A percentile compares a stretch with the other conserved stretches of the same genome.
Evolutionary conservation across 2,113 vertebrate species (phyloP).

Genomic region (Naja naja): DNA sequence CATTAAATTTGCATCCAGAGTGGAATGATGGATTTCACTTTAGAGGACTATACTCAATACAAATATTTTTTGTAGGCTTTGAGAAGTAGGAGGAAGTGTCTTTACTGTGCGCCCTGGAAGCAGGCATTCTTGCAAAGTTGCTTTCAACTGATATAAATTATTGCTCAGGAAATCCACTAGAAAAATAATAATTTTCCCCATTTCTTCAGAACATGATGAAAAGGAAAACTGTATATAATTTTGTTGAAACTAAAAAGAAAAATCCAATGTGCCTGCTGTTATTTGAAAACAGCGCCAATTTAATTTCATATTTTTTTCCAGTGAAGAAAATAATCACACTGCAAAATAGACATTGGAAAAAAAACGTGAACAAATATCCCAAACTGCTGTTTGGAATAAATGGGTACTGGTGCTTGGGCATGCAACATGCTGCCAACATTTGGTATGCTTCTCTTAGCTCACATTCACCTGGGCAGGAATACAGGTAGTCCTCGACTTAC

Average conservation of each 20-base stretch:
- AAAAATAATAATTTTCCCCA: background rate
- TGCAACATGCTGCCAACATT: background rate
- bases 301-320: background rate
- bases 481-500: background rate
- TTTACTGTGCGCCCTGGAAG: background rate
- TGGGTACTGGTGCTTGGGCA: background rate
- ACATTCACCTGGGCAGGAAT: background rate
- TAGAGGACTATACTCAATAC: constrained; percentile 35
- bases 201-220: background rate
- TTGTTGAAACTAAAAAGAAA: background rate
- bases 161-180: constrained; percentile 4
- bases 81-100: background rate
- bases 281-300: background rate
- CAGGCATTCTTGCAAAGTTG: background rate
- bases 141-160: background rate
- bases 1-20: constrained; percentile 72
- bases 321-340: background rate
- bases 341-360: background rate
- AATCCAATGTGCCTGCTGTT: background rate
- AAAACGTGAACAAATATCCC: constrained; percentile 1
- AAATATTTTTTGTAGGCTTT: constrained; percentile 41
- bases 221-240: background rate
- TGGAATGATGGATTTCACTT: constrained; percentile 45
- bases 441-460: background rate
- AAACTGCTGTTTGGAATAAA: background rate